phyloP scores from a whole-genome alignment of 2,888 invertebrate genomes.

The Habrosyne pyritoides region DNA sequence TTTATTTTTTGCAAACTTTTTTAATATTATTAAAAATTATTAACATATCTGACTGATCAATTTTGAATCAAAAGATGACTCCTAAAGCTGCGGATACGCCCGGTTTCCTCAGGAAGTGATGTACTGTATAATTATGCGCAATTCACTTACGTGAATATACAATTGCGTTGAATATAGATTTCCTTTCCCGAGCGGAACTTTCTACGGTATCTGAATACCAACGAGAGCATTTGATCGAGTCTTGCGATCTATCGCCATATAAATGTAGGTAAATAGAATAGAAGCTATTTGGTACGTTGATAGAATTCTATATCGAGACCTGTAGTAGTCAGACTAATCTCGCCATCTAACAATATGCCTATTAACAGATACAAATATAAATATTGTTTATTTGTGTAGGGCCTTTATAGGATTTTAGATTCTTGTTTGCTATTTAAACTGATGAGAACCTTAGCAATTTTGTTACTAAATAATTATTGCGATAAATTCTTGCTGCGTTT shows the following conservation, averaged over 20 bases:
- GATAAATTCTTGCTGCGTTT: too few species aligned
- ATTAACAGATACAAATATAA: too few species aligned
- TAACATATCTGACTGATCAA: too few species aligned
- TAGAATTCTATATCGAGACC: neutral
- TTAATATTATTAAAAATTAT: too few species aligned
- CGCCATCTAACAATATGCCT: too few species aligned
- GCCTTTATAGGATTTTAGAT: too few species aligned
- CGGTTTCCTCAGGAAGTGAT: slow-evolving; percentile 27
- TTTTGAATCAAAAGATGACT: too few species aligned
- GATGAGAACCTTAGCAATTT: too few species aligned
- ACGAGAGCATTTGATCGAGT: slow-evolving; percentile 17
- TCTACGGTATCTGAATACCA: slow-evolving; percentile 38
- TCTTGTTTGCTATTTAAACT: too few species aligned
- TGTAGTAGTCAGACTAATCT: neutral
- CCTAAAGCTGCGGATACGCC: slow-evolving; percentile 7
- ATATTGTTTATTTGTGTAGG: too few species aligned
- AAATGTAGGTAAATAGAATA: neutral
- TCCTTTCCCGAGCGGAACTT: slow-evolving; percentile 41
- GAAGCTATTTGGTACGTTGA: neutral
- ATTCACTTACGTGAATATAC: slow-evolving; percentile 26
- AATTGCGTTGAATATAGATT: slow-evolving; percentile 37
- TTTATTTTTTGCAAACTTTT: too few species aligned
- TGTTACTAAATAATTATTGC: too few species aligned
- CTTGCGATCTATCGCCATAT: neutral
- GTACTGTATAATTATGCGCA: slow-evolving; percentile 10